Evolutionary conservation across 2,113 vertebrate species (phyloP), one percentile per base, ranked within the genome.

Genomic region (Epinephelus fuscoguttatus): DNA sequence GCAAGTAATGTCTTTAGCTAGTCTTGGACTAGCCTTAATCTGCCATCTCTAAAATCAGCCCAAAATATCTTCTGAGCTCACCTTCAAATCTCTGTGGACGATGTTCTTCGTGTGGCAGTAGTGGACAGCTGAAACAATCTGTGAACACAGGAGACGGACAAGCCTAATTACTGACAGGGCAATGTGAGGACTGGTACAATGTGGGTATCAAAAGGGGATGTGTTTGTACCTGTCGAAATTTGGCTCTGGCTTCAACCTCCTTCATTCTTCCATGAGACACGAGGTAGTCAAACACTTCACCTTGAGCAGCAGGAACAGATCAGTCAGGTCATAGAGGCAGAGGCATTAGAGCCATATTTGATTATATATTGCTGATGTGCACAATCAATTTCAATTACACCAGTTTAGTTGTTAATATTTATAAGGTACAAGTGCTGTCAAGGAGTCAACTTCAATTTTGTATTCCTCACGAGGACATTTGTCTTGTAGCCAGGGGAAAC

Each of bases 101-200:
- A 98, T 98, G 90, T 98, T 97, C 90, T 98, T 98, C 85, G 96
- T 97, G 95, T 98, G 97, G 94, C 97, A 98, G 91, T 98, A 98
- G 89, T 98, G 97, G 88, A 99, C 97, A 15, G 97, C 97, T 0
- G 97, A 99, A 1, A 98, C 96, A 2, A 98, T 98, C 97, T 99
- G 91, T 56, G 89, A 96, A 95, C 63, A 91, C 1, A 11, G 17
- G 9, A 75, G 45, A 84, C 33, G 55, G 23, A 75, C 12, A 63
- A 13, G 7, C 14, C 84, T 0, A 85, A 59, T 42, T 4, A 10
- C 25, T 1, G 59, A 23, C 17, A 3, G 18, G 2, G 30, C 19
- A 25, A 57, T 5, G 10, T 6, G 53, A 71, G 4, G 70, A 27
- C 13, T 3, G 27, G 40, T 37, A 81, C 17, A 83, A 50, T 13